phyloP scores from a whole-genome alignment of 2,797 vertebrate genomes.

The Molossus molossus region DNA sequence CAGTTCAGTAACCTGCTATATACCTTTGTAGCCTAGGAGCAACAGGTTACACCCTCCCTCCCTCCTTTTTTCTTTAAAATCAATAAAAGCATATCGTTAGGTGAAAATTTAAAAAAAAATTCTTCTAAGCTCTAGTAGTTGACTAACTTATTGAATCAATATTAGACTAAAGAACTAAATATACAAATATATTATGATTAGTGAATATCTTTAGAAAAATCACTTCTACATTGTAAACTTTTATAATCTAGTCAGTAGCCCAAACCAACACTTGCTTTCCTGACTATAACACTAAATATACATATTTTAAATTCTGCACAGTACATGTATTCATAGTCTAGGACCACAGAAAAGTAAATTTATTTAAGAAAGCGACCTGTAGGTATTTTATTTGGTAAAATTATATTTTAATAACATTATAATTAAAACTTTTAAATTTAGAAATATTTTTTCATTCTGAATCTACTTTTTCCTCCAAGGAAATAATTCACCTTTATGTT shows the following conservation, averaged over 20 bases:
- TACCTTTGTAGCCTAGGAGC: not conserved
- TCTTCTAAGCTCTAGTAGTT: not conserved
- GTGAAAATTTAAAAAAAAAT: not conserved
- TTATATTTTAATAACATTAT: slow-evolving; percentile 29
- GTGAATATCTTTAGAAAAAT: slow-evolving; percentile 54
- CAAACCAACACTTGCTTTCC: slow-evolving; percentile 54
- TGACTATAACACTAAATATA: not conserved
- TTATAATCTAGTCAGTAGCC: slow-evolving; percentile 25
- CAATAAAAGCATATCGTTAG: no score
- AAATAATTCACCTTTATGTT: slow-evolving; percentile 64
- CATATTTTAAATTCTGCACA: not conserved
- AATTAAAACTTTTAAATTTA: slow-evolving; percentile 64
- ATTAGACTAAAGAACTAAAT: slow-evolving; percentile 58
- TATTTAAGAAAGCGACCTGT: not conserved
- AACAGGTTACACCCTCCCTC: no score
- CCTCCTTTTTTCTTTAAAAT: no score
- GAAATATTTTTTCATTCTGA: slow-evolving; percentile 50
- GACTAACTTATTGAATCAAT: slow-evolving; percentile 12
- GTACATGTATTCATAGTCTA: slow-evolving; percentile 12
- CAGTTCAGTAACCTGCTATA: not conserved
- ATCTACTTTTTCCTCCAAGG: slow-evolving; percentile 6
- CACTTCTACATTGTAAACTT: slow-evolving; percentile 29
- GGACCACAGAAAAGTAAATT: slow-evolving; percentile 39
- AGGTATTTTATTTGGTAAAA: slow-evolving; percentile 52
- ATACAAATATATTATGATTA: slow-evolving; percentile 30